Base-by-base conservation (phyloP, 2,797 vertebrate genomes). In the Megaceryle alcyon region DNA sequence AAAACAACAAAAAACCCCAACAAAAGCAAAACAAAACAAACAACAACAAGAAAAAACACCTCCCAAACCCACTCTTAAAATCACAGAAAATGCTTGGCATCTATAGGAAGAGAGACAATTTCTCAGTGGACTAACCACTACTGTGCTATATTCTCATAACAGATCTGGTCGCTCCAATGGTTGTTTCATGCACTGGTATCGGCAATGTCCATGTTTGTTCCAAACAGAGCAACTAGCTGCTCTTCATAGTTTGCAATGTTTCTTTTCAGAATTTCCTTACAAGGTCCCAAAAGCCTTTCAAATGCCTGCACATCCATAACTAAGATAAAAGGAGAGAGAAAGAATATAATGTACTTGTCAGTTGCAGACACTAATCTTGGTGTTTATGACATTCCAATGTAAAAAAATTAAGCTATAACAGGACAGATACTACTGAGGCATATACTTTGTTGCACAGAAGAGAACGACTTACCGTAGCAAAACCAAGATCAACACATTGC, bases 181-280 rank as follows among this genome's bases (percentile, higher is more conserved):
- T 98, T 88, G 71, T 88, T 97, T 99, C 98, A 99, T 98, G 98
- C 98, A 98, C 97, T 98, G 95, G 98, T 97, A 94, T 99, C 98
- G 6, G 99, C 98, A 97, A 99, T 99, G 98, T 99, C 99, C 98
- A 99, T 99, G 97, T 99, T 99, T 98, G 99, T 98, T 97, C 99
- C 99, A 98, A 99, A 99, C 93, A 99, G 98, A 93, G 98, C 98
- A 90, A 99, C 98, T 94, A 99, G 98, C 94, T 99, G 99, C 96
- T 99, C 99, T 97, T 99, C 99, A 83, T 99, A 99, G 98, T 99
- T 99, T 64, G 99, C 98, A 96, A 99, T 99, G 98, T 99, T 99
- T 94, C 99, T 99, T 98, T 99, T 99, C 99, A 99, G 99, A 98
- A 99, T 99, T 97, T 99, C 99, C 99, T 99, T 99, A 98, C 99